Evolutionary conservation across 2,797 vertebrate species (phyloP), one percentile per base, ranked within the genome.

Genomic region (Thaleichthys pacificus): DNA sequence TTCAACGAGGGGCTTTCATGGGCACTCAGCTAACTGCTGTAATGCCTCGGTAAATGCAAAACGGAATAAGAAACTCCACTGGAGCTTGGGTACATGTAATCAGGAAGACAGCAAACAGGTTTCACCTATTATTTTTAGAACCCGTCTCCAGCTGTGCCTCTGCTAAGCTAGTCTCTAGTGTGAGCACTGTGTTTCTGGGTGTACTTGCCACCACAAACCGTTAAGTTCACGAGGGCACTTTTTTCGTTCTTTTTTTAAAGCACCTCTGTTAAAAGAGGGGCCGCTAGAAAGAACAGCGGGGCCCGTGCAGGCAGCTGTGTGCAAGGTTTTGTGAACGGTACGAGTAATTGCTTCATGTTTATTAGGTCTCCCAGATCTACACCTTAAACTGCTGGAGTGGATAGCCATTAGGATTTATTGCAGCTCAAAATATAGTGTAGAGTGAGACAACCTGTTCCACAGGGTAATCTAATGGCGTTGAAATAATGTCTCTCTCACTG

Each of bases 321-420:
- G 21, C 38, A 1, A 47, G 62, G 19, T 64, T 63, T 70, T 69
- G 66, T 74, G 83, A 87, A 82, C 76, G 74, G 76, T 81, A 88
- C 80, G 83, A 89, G 83, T 89, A 91, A 89, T 87, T 87, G 86
- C 78, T 82, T 90, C 84, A 79, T 90, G 87, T 90, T 90, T 90
- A 88, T 87, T 85, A 78, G 58, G 58, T 81, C 83, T 73, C 74
- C 68, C 69, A 81, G 77, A 80, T 82, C 79, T 82, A 70, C 82
- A 85, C 84, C 88, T 91, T 81, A 81, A 82, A 88, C 83, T 77
- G 82, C 82, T 87, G 87, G 75, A 85, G 78, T 76, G 77, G 88
- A 80, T 80, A 74, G 85, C 86, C 84, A 80, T 86, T 85, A 80
- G 69, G 81, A 89, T 90, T 89, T 90, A 90, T 88, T 70, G 82